Evolutionary conservation across 2,797 vertebrate genomes (phyloP).

Genomic region (Helostoma temminkii): DNA sequence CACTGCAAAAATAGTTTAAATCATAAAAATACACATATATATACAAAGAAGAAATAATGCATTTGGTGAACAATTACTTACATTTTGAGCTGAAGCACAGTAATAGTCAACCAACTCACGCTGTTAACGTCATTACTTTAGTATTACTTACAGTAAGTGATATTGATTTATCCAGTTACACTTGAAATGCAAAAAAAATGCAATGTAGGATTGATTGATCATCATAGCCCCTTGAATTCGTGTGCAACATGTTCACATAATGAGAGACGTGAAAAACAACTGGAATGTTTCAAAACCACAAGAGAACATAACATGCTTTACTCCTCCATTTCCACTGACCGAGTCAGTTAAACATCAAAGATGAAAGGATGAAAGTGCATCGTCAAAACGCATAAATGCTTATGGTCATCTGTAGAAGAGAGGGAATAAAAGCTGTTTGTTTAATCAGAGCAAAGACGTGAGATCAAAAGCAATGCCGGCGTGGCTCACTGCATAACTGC

Average conservation of each 20-base stretch:
- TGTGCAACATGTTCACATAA: conserved; percentile 69
- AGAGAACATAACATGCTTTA: conserved; percentile 56
- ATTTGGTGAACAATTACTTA: conserved; percentile 75
- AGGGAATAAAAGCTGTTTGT: conserved; percentile 58
- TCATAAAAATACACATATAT: conserved; percentile 80
- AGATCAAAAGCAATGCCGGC: conserved; percentile 76
- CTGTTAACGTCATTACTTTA: conserved; percentile 62
- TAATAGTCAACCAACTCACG: conserved; percentile 63
- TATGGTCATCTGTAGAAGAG: conserved; percentile 69
- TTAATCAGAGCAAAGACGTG: conserved; percentile 70
- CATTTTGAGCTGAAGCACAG: conserved; percentile 71
- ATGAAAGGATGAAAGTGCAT: conserved; percentile 82
- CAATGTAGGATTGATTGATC: conserved; percentile 63
- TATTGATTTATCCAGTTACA: conserved; percentile 68
- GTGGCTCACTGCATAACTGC: conserved; percentile 82
- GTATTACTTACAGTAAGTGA: conserved; percentile 65
- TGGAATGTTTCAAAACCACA: conserved; percentile 82
- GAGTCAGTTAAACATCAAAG: conserved; percentile 63
- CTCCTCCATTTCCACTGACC: conserved; percentile 48
- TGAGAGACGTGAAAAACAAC: conserved; percentile 64
- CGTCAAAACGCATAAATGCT: conserved; percentile 69
- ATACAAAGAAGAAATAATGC: conserved; percentile 77
- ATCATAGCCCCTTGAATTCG: conserved; percentile 74
- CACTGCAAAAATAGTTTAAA: conserved; percentile 83
- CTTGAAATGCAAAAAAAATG: conserved; percentile 69